A percentile compares a stretch with the other conserved stretches of the same genome.
phyloP scores from a whole-genome alignment of 1,140 invertebrate genomes.

The Drosophila triauraria region DNA sequence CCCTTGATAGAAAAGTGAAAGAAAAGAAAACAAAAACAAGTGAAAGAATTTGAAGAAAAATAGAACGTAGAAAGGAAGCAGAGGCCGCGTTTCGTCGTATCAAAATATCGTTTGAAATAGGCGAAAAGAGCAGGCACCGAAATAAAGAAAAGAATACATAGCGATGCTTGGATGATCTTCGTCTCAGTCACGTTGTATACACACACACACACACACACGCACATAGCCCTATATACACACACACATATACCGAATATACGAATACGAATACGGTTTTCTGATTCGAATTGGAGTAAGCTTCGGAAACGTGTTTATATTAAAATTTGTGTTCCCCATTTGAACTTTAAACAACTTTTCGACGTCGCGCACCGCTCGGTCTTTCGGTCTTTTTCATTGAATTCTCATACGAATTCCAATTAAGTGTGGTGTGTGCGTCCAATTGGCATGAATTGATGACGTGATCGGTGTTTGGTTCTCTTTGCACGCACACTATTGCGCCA shows the following conservation, averaged over 20 bases:
- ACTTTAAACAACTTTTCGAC: constrained; percentile 72
- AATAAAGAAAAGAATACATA: constrained; percentile 32
- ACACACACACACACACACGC: constrained; percentile 10
- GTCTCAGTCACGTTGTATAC: constrained; percentile 54
- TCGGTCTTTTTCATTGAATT: constrained; percentile 75
- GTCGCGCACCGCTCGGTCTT: constrained; percentile 39
- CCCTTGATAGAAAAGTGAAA: constrained; percentile 22
- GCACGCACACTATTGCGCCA: constrained; percentile 25
- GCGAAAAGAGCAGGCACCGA: constrained; percentile 35
- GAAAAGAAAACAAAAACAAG: constrained; percentile 47
- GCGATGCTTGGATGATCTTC: constrained; percentile 54
- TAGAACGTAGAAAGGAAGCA: constrained; percentile 47
- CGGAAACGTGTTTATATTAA: constrained; percentile 73
- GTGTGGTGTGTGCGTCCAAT: constrained; percentile 78
- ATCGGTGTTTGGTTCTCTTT: constrained; percentile 50
- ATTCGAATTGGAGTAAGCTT: constrained; percentile 67
- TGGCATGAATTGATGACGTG: constrained; percentile 83
- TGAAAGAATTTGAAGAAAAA: constrained; percentile 58
- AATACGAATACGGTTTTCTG: constrained; percentile 9
- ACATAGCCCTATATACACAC: constrained; percentile 23
- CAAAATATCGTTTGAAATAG: constrained; percentile 25
- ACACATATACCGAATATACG: constrained; percentile 5
- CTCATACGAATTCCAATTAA: constrained; percentile 83
- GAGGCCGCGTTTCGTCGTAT: constrained; percentile 16
- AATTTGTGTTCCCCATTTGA: constrained; percentile 73